Base-by-base conservation (phyloP, 1,140 invertebrate genomes). In the Drosophila mojavensis region DNA sequence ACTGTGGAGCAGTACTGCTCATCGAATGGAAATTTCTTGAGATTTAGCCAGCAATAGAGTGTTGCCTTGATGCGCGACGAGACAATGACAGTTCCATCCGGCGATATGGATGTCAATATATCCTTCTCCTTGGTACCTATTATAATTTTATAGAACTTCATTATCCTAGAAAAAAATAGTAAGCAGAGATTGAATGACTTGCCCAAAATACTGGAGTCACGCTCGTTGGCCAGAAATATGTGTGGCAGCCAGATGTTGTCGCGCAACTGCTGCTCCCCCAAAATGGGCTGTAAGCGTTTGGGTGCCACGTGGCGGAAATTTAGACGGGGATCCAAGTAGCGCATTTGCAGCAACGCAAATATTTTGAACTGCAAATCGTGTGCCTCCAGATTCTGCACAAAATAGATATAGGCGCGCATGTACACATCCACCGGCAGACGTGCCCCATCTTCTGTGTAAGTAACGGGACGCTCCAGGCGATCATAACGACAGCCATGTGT, bases 21-120 rank as follows among this genome's bases (percentile, higher is more conserved):
- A 79, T 97, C 96, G 77, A 97, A 97, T 1, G 96, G 97, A 81
- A 97, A 97, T 89, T 97, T 97, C 91, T 96, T 95, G 20, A 97
- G 91, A 81, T 96, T 95, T 93, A 97, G 96, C 93, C 96, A 96
- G 81, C 97, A 97, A 69, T 96, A 96, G 0, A 97, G 93, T 1
- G 95, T 95, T 0, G 96, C 95, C 90, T 96, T 96, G 90, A 97
- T 94, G 79, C 97, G 91, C 11, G 95, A 94, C 36, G 96, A 96
- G 73, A 96, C 95, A 20, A 96, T 94, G 3, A 97, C 96, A 68
- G 95, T 95, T 17, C 97, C 96, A 48, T 95, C 94, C 1, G 96
- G 95, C 41, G 94, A 94, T 56, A 97, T 95, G 5, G 96, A 96
- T 4, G 97, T 95, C 0, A 96, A 93, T 13, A 97, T 94, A 90